Conservation (phyloP, 2,888 invertebrate species). For the Cerastis rubricosa region DNA sequence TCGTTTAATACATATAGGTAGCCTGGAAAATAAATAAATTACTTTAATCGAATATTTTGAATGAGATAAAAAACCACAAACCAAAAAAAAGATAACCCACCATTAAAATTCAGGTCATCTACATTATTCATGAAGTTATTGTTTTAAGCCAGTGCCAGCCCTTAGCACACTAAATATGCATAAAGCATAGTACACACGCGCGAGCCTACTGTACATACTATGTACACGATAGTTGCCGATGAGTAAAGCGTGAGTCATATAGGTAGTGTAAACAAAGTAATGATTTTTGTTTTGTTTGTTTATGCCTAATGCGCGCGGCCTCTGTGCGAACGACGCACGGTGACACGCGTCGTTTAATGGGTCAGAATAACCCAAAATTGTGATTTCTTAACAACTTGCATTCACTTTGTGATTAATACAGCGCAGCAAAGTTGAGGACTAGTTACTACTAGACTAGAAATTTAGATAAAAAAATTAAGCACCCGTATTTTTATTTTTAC, state of each 20-base stretch:
- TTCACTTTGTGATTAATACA: too few relatives aligned
- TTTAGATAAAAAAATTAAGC: too few relatives aligned
- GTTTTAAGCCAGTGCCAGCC: conserved; percentile 25
- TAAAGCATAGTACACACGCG: not conserved
- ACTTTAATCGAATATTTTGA: too few relatives aligned
- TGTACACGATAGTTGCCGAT: conserved; percentile 33
- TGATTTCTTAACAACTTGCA: too few relatives aligned
- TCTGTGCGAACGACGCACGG: conserved; percentile 41
- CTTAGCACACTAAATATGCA: conserved; percentile 10
- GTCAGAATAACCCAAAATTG: too few relatives aligned
- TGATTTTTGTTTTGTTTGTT: conserved; percentile 48
- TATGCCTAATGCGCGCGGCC: conserved; percentile 52
- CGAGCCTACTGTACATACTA: not conserved
- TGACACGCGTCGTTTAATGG: too few relatives aligned
- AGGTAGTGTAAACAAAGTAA: conserved; percentile 27
- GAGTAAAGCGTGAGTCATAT: conserved; percentile 61
- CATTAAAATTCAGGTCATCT: not conserved
- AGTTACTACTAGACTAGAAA: too few relatives aligned
- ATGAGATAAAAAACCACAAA: not conserved
- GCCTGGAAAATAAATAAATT: not conserved
- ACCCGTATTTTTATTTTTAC: too few relatives aligned
- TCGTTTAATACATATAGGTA: not conserved
- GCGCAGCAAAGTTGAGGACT: too few relatives aligned
- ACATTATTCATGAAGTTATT: not conserved
- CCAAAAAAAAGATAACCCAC: not conserved